phyloP scores from a whole-genome alignment of 1,140 invertebrate species.

The Drosophila funebris region DNA sequence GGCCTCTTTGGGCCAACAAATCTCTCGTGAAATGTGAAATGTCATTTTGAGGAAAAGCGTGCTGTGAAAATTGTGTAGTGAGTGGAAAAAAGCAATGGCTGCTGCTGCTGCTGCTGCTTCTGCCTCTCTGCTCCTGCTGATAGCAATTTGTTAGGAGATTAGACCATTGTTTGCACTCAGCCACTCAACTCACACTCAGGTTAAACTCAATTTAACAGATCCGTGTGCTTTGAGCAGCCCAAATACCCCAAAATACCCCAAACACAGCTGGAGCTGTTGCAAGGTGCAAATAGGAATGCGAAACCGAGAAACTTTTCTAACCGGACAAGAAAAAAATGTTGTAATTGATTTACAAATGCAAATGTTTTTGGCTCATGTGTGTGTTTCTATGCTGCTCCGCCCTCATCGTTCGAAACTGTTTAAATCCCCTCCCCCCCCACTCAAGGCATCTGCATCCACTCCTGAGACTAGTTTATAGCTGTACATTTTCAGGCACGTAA shows the following conservation, averaged over 20 bases:
- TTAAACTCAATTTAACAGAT: conserved; percentile 23
- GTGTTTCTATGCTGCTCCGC: background rate
- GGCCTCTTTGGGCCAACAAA: conserved; percentile 35
- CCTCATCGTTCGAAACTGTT: background rate
- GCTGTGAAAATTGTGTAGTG: background rate
- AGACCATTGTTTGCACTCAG: conserved; percentile 19
- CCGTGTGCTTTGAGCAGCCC: conserved; percentile 6
- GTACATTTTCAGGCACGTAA: conserved; percentile 59
- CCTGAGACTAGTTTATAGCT: conserved; percentile 1
- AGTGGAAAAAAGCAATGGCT: background rate
- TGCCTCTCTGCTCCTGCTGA: background rate
- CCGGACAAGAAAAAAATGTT: conserved; percentile 17
- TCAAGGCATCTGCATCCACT: too few species aligned
- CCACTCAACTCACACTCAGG: background rate
- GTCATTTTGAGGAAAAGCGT: conserved; percentile 19
- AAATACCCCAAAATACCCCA: background rate
- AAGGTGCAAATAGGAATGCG: conserved; percentile 10
- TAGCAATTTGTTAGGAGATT: conserved; percentile 28
- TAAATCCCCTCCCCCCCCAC: background rate
- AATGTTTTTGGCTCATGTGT: conserved; percentile 34
- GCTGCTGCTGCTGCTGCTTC: background rate
- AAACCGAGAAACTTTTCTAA: conserved; percentile 21
- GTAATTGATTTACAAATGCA: conserved; percentile 54
- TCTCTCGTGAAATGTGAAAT: conserved; percentile 31
- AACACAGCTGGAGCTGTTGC: conserved; percentile 9